These are phyloP conservation scores for Chromoteleia sp. DNA, from an alignment of 2,888 invertebrate genomes.

Conservation along the genomic window DNA sequence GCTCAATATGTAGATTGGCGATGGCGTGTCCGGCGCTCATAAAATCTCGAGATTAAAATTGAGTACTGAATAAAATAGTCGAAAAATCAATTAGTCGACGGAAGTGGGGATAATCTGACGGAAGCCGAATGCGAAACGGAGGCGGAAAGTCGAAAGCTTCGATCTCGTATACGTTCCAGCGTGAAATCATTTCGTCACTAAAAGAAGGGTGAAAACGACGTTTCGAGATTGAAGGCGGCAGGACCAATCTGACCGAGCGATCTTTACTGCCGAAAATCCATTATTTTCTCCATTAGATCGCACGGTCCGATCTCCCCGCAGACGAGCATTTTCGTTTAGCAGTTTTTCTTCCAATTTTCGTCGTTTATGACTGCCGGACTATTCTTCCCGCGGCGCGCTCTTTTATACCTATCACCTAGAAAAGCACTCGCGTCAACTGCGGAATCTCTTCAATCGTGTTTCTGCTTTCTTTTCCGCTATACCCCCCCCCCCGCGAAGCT, in stretches of 20 bases:
- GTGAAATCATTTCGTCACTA: conserved; percentile 62
- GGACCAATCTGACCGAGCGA: conserved; percentile 80
- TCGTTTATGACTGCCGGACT: conserved; percentile 81
- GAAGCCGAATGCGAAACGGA: conserved; percentile 71
- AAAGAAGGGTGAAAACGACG: conserved; percentile 65
- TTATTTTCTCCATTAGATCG: conserved; percentile 84
- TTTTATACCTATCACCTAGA: conserved; percentile 72
- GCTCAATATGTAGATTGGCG: conserved; percentile 64
- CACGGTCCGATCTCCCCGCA: conserved; percentile 78
- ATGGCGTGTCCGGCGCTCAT: conserved; percentile 75
- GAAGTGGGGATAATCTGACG: conserved; percentile 79
- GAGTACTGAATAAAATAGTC: conserved; percentile 78
- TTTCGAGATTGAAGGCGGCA: conserved; percentile 71
- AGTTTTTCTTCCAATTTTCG: conserved; percentile 83
- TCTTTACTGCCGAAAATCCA: conserved; percentile 84
- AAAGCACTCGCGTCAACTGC: conserved; percentile 71
- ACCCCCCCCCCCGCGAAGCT: conserved; percentile 18
- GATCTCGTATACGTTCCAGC: conserved; percentile 62
- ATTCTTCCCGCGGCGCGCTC: conserved; percentile 68
- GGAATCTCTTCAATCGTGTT: conserved; percentile 75
- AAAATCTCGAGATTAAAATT: conserved; percentile 71
- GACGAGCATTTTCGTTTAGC: conserved; percentile 84
- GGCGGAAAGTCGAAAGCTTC: conserved; percentile 73
- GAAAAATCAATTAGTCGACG: conserved; percentile 81
- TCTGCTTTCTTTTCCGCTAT: conserved; percentile 70